Evolutionary conservation across 1,140 invertebrate genomes (phyloP).

Genomic region (Bombus sibiricus): DNA sequence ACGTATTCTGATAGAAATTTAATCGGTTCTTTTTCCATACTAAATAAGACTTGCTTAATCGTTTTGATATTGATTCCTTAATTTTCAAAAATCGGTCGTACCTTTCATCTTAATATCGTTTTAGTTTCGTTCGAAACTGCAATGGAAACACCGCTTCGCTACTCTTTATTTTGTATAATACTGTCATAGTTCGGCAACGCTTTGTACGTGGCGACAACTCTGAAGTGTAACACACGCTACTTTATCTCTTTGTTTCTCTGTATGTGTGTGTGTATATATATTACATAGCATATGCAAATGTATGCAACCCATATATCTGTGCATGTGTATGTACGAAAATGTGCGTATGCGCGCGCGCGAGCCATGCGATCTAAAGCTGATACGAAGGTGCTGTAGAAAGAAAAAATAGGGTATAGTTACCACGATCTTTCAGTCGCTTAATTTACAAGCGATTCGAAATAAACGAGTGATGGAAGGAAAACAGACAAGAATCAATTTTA

Average conservation of each 20-base stretch:
- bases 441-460: neutral
- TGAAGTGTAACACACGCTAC: constrained; percentile 49
- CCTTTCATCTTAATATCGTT: neutral
- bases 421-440: neutral
- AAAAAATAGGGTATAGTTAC: neutral
- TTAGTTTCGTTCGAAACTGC: neutral
- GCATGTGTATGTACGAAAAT: constrained; percentile 43
- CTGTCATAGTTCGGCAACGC: neutral
- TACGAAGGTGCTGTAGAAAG: neutral
- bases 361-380: constrained; percentile 30
- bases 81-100: neutral
- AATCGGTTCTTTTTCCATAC: no score
- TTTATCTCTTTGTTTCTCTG: constrained; percentile 70
- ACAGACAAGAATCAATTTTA: constrained; percentile 5
- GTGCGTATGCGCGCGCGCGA: constrained; percentile 15
- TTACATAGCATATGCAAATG: constrained; percentile 49
- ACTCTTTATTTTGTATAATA: neutral
- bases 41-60: neutral
- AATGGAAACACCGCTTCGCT: neutral
- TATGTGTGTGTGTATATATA: constrained; percentile 67
- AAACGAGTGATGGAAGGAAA: neutral
- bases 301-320: constrained; percentile 55
- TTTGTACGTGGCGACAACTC: neutral
- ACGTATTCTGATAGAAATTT: no score
- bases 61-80: neutral